phyloP scores from a whole-genome alignment of 1,140 invertebrate genomes.

The Chelonus insularis region DNA sequence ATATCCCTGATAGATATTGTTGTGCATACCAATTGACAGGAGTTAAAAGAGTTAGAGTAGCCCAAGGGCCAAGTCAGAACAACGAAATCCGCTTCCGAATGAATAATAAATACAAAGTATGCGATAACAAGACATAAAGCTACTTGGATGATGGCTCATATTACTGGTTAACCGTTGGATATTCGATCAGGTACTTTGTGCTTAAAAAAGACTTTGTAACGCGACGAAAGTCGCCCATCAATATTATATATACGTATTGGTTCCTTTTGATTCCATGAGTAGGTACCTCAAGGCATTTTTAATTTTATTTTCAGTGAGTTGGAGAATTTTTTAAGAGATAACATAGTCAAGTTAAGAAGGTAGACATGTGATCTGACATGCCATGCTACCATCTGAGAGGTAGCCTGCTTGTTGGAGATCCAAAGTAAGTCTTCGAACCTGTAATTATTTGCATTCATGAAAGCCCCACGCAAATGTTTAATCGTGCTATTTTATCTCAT shows the following conservation, averaged over 20 bases:
- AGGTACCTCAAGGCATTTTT: neutral
- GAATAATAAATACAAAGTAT: constrained; percentile 27
- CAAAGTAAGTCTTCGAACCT: neutral
- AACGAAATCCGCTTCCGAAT: constrained; percentile 15
- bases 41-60: neutral
- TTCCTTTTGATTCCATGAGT: neutral
- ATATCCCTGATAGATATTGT: constrained; percentile 4
- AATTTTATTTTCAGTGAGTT: neutral
- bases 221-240: constrained; percentile 20
- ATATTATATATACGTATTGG: constrained; percentile 1
- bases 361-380: neutral
- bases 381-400: neutral
- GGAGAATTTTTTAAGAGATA: neutral
- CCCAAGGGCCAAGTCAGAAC: constrained; percentile 9
- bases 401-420: neutral
- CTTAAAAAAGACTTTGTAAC: neutral
- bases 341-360: neutral
- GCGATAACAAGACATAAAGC: constrained; percentile 25
- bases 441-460: constrained; percentile 1
- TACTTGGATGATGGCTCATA: constrained; percentile 11
- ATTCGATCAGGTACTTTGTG: constrained; percentile 1
- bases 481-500: neutral
- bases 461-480: neutral
- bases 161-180: constrained; percentile 7
- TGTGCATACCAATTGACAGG: neutral